Evolutionary conservation across 2,113 vertebrate species (phyloP).

Genomic region (Chrysochloris asiatica): DNA sequence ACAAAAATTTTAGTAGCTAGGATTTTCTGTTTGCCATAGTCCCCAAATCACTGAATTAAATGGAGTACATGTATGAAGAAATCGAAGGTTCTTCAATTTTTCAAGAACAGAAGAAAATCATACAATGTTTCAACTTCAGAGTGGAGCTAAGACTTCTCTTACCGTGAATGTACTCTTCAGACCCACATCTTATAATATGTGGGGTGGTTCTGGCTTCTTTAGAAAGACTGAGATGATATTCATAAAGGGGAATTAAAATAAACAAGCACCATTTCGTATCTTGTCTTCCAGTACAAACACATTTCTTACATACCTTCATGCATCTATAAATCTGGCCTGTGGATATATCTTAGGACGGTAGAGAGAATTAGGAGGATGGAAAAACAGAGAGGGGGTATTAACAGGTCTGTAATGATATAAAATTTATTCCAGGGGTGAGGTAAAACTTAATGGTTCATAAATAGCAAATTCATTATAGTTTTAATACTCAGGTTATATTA

Average conservation of each 20-base stretch:
- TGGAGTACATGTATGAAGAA: not conserved
- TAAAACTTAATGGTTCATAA: conserved; percentile 87
- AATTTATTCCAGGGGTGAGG: conserved; percentile 84
- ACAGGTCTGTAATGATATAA: conserved; percentile 81
- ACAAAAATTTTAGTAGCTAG: not conserved
- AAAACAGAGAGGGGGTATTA: conserved; percentile 71
- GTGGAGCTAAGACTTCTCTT: not conserved
- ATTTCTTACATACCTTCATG: not conserved
- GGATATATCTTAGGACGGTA: not conserved
- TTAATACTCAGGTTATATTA: conserved; percentile 86
- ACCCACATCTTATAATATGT: not conserved
- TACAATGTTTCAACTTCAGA: not conserved
- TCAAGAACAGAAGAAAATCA: not conserved
- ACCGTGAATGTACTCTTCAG: not conserved
- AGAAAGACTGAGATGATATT: not conserved
- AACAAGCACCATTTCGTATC: not conserved
- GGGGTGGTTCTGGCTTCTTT: not conserved
- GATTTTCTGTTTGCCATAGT: not conserved
- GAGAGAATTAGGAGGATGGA: not conserved
- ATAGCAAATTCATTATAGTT: conserved; percentile 87
- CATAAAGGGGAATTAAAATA: conserved; percentile 7
- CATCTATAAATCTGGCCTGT: not conserved
- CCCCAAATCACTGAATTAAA: not conserved
- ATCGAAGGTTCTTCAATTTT: not conserved
- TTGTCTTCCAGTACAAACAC: not conserved